phyloP scores from a whole-genome alignment of 2,797 vertebrate species.

The Falco naumanni region DNA sequence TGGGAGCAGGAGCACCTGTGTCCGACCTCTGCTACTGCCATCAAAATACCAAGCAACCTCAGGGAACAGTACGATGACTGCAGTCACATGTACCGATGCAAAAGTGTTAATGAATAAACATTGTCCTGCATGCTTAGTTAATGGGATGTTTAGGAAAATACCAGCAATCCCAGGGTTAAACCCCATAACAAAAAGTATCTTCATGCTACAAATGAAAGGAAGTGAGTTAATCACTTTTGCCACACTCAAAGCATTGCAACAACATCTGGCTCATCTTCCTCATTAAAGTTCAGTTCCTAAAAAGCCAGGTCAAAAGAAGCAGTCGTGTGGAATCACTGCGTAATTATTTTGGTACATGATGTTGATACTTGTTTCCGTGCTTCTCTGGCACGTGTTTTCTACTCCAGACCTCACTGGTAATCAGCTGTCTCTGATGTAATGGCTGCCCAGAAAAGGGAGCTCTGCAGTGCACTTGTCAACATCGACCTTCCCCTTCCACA shows the following conservation, averaged over 20 bases:
- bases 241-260: constrained; percentile 6
- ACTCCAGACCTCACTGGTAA: not conserved
- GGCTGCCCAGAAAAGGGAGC: not conserved
- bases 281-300: constrained; percentile 59
- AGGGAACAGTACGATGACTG: not conserved
- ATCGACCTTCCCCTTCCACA: not conserved
- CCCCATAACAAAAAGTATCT: not conserved
- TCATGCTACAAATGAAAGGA: not conserved
- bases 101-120: not conserved
- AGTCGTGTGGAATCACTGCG: not conserved
- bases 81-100: not conserved
- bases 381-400: not conserved
- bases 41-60: not conserved
- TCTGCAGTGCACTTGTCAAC: not conserved
- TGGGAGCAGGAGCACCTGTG: not conserved
- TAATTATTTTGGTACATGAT: constrained; percentile 24
- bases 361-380: not conserved
- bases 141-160: not conserved
- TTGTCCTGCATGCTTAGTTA: not conserved
- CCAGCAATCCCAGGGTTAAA: constrained; percentile 30
- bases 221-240: constrained; percentile 17
- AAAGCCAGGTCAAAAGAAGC: constrained; percentile 50
- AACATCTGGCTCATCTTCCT: constrained; percentile 42
- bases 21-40: not conserved
- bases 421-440: not conserved